Base-by-base conservation (phyloP, 1,140 invertebrate species). In the Sweltsa coloradensis region DNA sequence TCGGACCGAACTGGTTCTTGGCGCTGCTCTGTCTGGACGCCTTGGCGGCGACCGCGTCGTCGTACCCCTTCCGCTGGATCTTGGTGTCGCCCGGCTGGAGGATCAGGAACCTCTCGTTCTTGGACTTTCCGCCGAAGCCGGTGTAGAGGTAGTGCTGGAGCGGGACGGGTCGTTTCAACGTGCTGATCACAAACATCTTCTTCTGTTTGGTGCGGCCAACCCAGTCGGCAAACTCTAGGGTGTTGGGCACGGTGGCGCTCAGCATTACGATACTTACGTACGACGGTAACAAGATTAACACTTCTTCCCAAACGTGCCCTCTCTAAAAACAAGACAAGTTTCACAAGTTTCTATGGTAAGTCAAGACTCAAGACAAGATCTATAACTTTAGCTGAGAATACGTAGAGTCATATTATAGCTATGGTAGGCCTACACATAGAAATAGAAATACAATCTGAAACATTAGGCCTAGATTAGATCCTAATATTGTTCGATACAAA, bases 251-350 rank as follows among this genome's bases (percentile, higher is more conserved):
- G 2, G 97, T 99, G 1, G 97, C 97, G 61, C 90, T 96, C 9
- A 99, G 69, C 79, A 99, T 85, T 2, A 99, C 92, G 47, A 99
- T 93, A 53, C 83, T 91, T 2, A 99, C 91, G 62, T 94, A 89
- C 13, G 82, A 75, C 0, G 95, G 95, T 29, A 99, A 64, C 60
- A 99, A 76, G 55, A 99, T 99, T 0, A 99, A 71, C 1, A 95
- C 92, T 70, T 99, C 95, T 69, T 99, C 97, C 96, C 97, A 99
- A 1, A 99, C 96, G 58, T 99, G 93, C 14, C 97, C 97, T 55
- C 97, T 72, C 78, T 89, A 53, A 31, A 69, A 67, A n/a, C n/a
- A n/a, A n/a, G n/a, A n/a, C n/a, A n/a, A n/a, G n/a, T n/a, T n/a
- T n/a, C n/a, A n/a, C n/a, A n/a, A n/a, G n/a, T n/a, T n/a, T n/a